phyloP scores from a whole-genome alignment of 2,888 invertebrate genomes.

The Cerceris ruficornis region DNA sequence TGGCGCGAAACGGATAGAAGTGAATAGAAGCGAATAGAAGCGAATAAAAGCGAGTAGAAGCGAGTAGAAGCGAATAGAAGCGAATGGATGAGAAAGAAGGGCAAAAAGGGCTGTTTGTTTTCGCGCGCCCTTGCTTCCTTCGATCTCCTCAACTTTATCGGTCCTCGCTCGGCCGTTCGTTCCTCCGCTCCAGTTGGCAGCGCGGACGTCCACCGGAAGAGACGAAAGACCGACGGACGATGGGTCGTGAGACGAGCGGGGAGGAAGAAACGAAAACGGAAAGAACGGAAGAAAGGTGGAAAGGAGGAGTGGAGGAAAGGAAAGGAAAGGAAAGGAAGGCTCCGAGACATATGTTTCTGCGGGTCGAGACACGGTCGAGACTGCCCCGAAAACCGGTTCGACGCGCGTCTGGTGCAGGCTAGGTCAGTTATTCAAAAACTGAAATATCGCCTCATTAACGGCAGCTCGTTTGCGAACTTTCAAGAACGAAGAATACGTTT shows the following conservation, averaged over 20 bases:
- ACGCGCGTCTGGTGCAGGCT: conserved; percentile 57
- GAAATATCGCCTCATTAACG: conserved; percentile 73
- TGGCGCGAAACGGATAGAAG: conserved; percentile 49
- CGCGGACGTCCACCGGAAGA: neutral
- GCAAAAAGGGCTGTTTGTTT: conserved; percentile 75
- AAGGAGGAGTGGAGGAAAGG: conserved; percentile 9
- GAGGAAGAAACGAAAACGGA: neutral
- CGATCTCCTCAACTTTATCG: too few relatives aligned
- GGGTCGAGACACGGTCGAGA: conserved; percentile 61
- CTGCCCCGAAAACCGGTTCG: conserved; percentile 73
- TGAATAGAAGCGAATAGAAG: conserved; percentile 19
- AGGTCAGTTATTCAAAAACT: conserved; percentile 77
- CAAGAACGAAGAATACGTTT: conserved; percentile 15
- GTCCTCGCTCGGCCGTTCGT: too few relatives aligned
- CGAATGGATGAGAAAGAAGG: conserved; percentile 46
- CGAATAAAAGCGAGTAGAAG: neutral
- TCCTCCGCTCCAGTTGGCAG: conserved; percentile 1
- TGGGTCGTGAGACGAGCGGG: neutral
- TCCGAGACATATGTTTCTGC: conserved; percentile 60
- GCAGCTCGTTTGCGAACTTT: conserved; percentile 60
- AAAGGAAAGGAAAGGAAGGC: conserved; percentile 38
- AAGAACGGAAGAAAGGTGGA: neutral
- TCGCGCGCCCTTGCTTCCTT: too few relatives aligned
- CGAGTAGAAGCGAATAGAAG: too few relatives aligned
- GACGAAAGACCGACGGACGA: too few relatives aligned